Percentiles rank a stretch among this genome's conserved stretches.
phyloP scores from a whole-genome alignment of 2,888 invertebrate genomes.

The Pocota personata region DNA sequence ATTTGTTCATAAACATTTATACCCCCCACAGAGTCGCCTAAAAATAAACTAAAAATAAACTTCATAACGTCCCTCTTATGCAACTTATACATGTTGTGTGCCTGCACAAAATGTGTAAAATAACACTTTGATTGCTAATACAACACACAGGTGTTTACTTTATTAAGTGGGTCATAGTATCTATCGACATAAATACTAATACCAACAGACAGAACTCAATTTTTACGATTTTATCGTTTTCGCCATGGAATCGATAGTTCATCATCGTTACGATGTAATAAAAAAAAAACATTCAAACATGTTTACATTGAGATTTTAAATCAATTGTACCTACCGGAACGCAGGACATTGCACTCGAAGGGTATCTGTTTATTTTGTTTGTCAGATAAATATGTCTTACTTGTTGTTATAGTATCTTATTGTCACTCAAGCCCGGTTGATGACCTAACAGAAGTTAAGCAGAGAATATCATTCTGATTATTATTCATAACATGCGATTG shows the following conservation, averaged over 20 bases:
- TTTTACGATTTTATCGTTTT: neutral
- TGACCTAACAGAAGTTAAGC: slow-evolving; percentile 12
- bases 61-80: neutral
- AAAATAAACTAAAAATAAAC: neutral
- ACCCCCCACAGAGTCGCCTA: neutral
- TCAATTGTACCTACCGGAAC: neutral
- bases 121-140: slow-evolving; percentile 27
- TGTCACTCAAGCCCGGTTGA: slow-evolving; percentile 5
- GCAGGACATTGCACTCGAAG: slow-evolving; percentile 21
- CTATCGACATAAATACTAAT: neutral
- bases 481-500: slow-evolving; percentile 8
- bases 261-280: slow-evolving; percentile 4
- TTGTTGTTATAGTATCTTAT: neutral
- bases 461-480: neutral
- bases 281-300: slow-evolving; percentile 4
- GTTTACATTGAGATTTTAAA: slow-evolving; percentile 3
- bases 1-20: neutral
- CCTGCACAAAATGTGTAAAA: neutral
- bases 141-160: slow-evolving; percentile 41
- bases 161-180: slow-evolving; percentile 52
- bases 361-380: neutral
- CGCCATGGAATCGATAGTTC: neutral
- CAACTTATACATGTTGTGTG: neutral
- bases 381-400: neutral
- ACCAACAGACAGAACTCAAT: neutral